Evolutionary conservation across 2,797 vertebrate genomes (phyloP), one percentile per base, ranked within the genome.

Genomic region (Parauchenoglanis ngamensis): DNA sequence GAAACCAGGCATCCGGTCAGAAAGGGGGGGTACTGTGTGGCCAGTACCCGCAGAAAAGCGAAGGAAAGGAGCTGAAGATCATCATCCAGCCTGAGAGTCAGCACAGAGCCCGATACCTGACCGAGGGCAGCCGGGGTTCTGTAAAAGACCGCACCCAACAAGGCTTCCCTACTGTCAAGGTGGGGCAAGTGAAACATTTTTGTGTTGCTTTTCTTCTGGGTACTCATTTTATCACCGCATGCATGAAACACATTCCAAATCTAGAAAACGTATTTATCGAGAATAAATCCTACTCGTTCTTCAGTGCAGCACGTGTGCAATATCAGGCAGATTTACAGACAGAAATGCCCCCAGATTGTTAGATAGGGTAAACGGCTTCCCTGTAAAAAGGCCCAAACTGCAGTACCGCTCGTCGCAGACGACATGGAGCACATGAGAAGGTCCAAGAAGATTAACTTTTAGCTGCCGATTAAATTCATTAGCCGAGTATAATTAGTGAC

Each of bases 61-160:
- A 99, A 85, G 97, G 98, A 87, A 99, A 99, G 91, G 98, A 99
- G 89, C 95, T 99, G 92, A 99, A 98, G 94, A 99, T 99, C 90
- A 92, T 98, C 68, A 94, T 99, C 46, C 98, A 99, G 93, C 98
- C 98, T 0, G 98, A 99, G 94, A 99, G 97, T 59, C 98, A 99
- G 89, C 98, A 99, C 93, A 89, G 98, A 92, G 98, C 98, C 61
- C 97, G 98, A 19, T 99, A 99, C 84, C 95, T 99, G 92, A 99
- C 98, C 0, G 98, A 99, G 93, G 98, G 98, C 92, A 99, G 98
- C 94, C 96, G 98, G 49, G 98, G 98, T 75, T 99, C 98, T 0
- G 98, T 99, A 86, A 99, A 99, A 90, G 98, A 99, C 91, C 95
- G 97, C 83, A 99, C 97, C 0, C 98, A 99, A 90, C 98, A 99